Conservation (phyloP, 1,140 invertebrate species). For the Helicorthomorpha holstii region DNA sequence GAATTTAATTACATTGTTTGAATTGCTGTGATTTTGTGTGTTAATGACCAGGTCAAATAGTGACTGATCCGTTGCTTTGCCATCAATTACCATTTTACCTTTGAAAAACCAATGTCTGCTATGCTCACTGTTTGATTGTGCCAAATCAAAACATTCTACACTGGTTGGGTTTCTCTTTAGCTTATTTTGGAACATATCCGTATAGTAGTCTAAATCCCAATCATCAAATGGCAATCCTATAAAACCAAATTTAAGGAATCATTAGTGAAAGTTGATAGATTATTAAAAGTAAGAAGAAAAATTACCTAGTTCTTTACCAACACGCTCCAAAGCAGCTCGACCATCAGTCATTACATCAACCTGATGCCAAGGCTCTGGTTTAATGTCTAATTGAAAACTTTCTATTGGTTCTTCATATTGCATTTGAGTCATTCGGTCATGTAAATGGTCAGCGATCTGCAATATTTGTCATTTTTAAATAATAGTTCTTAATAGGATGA, state of each 20-base stretch:
- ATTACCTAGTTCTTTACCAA: conserved; percentile 61
- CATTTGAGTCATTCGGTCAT: conserved; percentile 72
- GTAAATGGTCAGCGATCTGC: conserved; percentile 41
- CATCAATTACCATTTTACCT: conserved; percentile 75
- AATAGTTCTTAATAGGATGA: too few species aligned
- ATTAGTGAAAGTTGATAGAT: neutral
- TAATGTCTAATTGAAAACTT: conserved; percentile 44
- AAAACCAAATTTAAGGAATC: conserved; percentile 15
- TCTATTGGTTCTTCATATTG: conserved; percentile 47
- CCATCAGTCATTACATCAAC: conserved; percentile 65
- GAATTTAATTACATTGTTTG: conserved; percentile 95
- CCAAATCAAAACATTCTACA: conserved; percentile 93
- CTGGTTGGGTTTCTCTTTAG: conserved; percentile 86
- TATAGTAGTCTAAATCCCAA: conserved; percentile 74
- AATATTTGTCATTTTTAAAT: neutral
- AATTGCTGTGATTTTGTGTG: conserved; percentile 59
- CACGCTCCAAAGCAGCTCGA: conserved; percentile 55
- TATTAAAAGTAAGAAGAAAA: neutral
- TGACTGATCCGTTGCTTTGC: conserved; percentile 51
- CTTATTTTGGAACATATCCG: conserved; percentile 56
- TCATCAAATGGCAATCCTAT: conserved; percentile 63
- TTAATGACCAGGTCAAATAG: conserved; percentile 83
- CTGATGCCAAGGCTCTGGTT: conserved; percentile 55
- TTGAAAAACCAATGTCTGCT: conserved; percentile 79
- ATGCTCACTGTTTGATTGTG: conserved; percentile 95